Conservation (phyloP, 2,888 invertebrate species). For the Notodonta dromedarius region DNA sequence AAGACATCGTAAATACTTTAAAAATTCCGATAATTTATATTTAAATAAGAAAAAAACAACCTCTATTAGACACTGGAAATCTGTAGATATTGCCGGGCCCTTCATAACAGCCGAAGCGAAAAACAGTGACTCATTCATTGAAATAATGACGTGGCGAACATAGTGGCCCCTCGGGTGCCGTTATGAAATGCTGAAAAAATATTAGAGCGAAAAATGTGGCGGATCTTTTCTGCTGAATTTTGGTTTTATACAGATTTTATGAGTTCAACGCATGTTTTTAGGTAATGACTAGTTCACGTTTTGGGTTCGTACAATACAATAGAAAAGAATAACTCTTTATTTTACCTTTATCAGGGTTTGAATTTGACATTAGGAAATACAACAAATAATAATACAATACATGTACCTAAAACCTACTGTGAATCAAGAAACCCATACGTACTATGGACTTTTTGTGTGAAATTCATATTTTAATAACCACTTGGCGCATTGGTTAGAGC, state of each 20-base stretch:
- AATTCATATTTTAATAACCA: too few relatives aligned
- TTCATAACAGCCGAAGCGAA: slow-evolving; percentile 47
- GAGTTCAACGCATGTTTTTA: neutral
- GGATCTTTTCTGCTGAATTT: neutral
- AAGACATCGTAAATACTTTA: too few relatives aligned
- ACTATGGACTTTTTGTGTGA: too few relatives aligned
- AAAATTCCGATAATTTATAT: neutral
- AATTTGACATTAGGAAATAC: too few relatives aligned
- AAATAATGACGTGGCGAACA: slow-evolving; percentile 58
- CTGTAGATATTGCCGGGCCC: slow-evolving; percentile 26
- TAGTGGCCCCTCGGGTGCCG: slow-evolving; percentile 5
- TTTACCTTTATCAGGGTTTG: too few relatives aligned
- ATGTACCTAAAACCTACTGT: too few relatives aligned
- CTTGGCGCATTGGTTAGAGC: too few relatives aligned
- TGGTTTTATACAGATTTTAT: neutral
- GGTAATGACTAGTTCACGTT: too few relatives aligned
- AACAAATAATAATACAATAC: too few relatives aligned
- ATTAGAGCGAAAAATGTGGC: slow-evolving; percentile 3
- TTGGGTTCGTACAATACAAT: too few relatives aligned
- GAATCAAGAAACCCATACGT: too few relatives aligned
- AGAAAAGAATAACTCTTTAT: too few relatives aligned
- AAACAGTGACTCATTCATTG: slow-evolving; percentile 62
- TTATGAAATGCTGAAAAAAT: slow-evolving; percentile 1
- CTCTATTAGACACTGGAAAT: slow-evolving; percentile 3
- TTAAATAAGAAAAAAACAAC: neutral